These are phyloP conservation scores for Argyrosomus japonicus DNA, from an alignment of 2,113 vertebrate species.

Conservation along the genomic window DNA sequence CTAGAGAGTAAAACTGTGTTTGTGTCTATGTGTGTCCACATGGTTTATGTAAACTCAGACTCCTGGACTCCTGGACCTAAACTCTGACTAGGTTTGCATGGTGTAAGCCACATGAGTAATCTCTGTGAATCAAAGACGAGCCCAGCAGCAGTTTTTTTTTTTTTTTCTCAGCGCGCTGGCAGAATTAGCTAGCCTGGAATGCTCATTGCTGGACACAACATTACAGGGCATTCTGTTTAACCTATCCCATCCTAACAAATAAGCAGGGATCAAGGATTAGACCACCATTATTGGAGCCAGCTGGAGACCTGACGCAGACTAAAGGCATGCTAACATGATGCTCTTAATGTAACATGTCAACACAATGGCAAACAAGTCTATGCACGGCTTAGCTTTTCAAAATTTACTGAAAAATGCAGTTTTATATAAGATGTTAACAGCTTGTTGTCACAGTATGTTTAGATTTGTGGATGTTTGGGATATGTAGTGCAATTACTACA, in stretches of 20 bases:
- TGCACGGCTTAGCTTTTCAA: conserved; percentile 14
- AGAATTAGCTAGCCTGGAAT: conserved; percentile 48
- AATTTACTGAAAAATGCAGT: neutral
- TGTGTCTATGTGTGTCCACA: conserved; percentile 6
- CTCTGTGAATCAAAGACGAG: conserved; percentile 57
- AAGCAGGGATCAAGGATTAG: conserved; percentile 68
- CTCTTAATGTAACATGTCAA: conserved; percentile 29
- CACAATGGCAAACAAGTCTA: conserved; percentile 10
- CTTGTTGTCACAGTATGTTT: conserved; percentile 9
- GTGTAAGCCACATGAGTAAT: conserved; percentile 51
- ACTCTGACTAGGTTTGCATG: conserved; percentile 33
- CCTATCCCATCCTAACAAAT: conserved; percentile 60
- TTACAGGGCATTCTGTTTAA: conserved; percentile 65
- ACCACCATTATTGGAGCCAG: conserved; percentile 63
- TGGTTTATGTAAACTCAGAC: conserved; percentile 48
- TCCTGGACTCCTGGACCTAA: conserved; percentile 29
- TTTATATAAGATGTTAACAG: neutral
- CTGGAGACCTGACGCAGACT: conserved; percentile 47
- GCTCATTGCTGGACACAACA: conserved; percentile 37
- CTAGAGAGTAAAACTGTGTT: conserved; percentile 8
- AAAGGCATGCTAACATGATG: conserved; percentile 34
- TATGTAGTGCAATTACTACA: neutral
- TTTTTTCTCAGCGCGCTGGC: conserved; percentile 47
- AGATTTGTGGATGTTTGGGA: neutral
- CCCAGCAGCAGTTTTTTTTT: conserved; percentile 40